phyloP scores from a whole-genome alignment of 2,888 invertebrate species.

The Lagria hirta region DNA sequence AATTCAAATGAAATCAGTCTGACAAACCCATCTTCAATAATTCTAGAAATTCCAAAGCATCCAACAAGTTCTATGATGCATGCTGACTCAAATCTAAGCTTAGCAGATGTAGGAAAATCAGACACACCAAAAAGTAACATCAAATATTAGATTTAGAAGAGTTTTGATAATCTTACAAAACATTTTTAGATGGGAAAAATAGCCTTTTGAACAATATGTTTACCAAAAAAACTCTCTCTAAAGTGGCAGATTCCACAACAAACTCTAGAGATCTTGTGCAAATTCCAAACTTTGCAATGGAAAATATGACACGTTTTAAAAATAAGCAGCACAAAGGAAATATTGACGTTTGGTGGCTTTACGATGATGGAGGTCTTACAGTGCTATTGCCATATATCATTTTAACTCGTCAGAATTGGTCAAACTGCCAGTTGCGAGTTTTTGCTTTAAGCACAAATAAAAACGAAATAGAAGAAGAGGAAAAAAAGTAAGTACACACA shows the following conservation, averaged over 20 bases:
- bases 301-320: slow-evolving; percentile 73
- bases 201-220: slow-evolving; percentile 18
- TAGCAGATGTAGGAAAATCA: slow-evolving; percentile 54
- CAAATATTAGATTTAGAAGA: background rate
- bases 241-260: slow-evolving; percentile 14
- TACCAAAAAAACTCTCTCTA: slow-evolving; percentile 7
- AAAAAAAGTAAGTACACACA: slow-evolving; percentile 71
- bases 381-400: slow-evolving; percentile 85
- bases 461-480: slow-evolving; percentile 75
- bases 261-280: slow-evolving; percentile 2
- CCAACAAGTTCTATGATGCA: slow-evolving; percentile 63
- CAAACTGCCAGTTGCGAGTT: slow-evolving; percentile 74
- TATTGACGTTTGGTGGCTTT: slow-evolving; percentile 96
- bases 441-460: slow-evolving; percentile 82
- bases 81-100: slow-evolving; percentile 72
- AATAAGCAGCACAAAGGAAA: slow-evolving; percentile 77
- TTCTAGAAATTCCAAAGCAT: slow-evolving; percentile 50
- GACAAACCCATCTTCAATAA: slow-evolving; percentile 34
- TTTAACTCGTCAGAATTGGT: slow-evolving; percentile 75
- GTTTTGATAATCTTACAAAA: background rate
- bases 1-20: slow-evolving; percentile 51
- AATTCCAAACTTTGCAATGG: slow-evolving; percentile 60
- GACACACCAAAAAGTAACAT: slow-evolving; percentile 40
- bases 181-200: slow-evolving; percentile 17
- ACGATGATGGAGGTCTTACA: slow-evolving; percentile 88